Evolutionary conservation across 2,113 vertebrate genomes (phyloP), one percentile per base, ranked within the genome.

Genomic region (Notothenia coriiceps): DNA sequence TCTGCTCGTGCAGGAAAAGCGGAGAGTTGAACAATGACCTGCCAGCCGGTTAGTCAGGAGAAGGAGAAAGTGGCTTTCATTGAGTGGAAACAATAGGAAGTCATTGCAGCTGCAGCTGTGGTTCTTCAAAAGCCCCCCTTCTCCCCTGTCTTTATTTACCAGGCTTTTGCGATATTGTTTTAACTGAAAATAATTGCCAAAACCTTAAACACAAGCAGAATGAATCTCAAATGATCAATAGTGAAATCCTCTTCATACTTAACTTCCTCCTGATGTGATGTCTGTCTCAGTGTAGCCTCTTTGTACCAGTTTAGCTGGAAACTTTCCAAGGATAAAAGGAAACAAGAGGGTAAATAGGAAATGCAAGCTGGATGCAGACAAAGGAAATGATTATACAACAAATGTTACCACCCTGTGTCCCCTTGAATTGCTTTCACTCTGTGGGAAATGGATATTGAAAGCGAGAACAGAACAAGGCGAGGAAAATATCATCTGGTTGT

Each of bases 11-110:
- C 77, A 77, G 80, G 72, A 86, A 86, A 81, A 79, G 84, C 76
- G 70, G 61, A 10, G 66, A 71, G 70, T 70, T 75, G 68, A 84
- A 89, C 91, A 90, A 91, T 86, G 83, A 76, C 15, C 75, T 67
- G 86, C 77, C 79, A 17, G 75, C 73, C 79, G 63, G 80, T 69
- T 69, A 74, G 81, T 62, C 72, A 74, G 76, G 74, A 86, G 78
- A 79, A 82, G 84, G 89, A 92, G 89, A 92, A 93, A 93, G 92
- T 95, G 88, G 88, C 86, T 92, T 90, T 79, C 84, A 91, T 80
- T 90, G 89, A 93, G 88, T 90, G 90, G 87, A 87, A 91, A 89
- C 90, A 86, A 91, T 93, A 94, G 94, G 94, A 96, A 94, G 94
- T 94, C 88, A 93, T 95, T 82, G 90, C 91, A 87, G 84, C 90